A percentile compares a stretch with the other conserved stretches of the same genome.
These are phyloP conservation scores for Varanus komodoensis DNA, from an alignment of 2,113 vertebrate species.

Conservation along the genomic window DNA sequence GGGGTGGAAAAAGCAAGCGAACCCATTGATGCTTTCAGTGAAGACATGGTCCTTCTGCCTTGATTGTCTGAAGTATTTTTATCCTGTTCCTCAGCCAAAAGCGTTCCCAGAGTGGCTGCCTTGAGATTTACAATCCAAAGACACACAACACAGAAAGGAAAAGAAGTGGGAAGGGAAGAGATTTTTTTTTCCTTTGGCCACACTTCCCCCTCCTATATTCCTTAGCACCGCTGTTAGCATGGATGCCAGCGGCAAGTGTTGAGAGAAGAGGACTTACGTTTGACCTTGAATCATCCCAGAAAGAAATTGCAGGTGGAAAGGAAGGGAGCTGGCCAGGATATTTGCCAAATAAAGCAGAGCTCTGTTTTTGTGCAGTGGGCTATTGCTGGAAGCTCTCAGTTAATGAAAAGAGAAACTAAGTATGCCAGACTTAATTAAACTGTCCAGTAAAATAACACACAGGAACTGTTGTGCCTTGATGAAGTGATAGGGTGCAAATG, in stretches of 20 bases:
- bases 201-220: no score
- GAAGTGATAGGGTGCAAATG: conserved; percentile 6
- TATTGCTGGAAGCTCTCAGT: conserved; percentile 3
- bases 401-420: background rate
- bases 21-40: background rate
- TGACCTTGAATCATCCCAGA: background rate
- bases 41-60: background rate
- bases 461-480: background rate
- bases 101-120: no score
- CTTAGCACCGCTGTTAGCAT: no score
- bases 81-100: no score
- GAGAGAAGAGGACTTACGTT: background rate
- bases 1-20: no score
- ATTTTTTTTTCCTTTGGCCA: no score
- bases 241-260: no score
- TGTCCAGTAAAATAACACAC: conserved; percentile 11
- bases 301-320: background rate
- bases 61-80: no score
- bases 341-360: conserved; percentile 12
- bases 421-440: conserved; percentile 40
- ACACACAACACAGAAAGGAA: no score
- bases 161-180: no score
- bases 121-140: no score
- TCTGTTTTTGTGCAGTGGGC: background rate
- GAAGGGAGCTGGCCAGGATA: background rate